Evolutionary conservation across 2,797 vertebrate genomes (phyloP), one percentile per base, ranked within the genome.

Genomic region (Meriones psammophilus): DNA sequence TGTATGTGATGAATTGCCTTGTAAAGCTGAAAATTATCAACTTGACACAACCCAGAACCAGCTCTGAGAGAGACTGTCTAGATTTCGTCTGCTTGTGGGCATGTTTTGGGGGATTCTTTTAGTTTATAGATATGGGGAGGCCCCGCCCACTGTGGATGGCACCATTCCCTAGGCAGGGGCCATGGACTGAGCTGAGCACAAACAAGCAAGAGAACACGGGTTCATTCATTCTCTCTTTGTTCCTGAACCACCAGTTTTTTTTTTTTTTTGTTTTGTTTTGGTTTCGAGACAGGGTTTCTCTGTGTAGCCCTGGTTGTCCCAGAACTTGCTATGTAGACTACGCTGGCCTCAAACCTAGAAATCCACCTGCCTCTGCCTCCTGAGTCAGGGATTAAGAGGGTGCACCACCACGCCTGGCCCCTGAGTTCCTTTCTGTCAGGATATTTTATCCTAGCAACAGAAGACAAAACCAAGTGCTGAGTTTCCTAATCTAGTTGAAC

Each of bases 401-500:
- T 50, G 7, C 1, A 8, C 28, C 18, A 50, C 62, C 30, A 85
- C 14, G 30, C 20, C 64, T n/a, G 64, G 42, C 64, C 30, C 83
- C 64, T 33, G 20, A 64, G 26, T 84, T 50, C 39, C 3, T 46
- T 46, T 83, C 69, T 36, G 50, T 71, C n/a, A 39, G 26, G 33
- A 0, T 56, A 56, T 36, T 69, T 56, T 50, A 71, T 56, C 46
- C 14, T 56, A 71, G 84, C 68, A 17, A 71, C 24, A 73, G 46
- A 71, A 56, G 56, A 39, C n/a, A 36, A 87, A 73, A 71, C 14
- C 12, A 89, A 77, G 66, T 87, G 39, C 30, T 66, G 1, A 62
- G 33, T 91, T 46, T 89, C 20, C 91, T 93, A 92, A 24, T 80
- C 91, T 94, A 86, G 86, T 54, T 92, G 66, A 76, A 58, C 36